Evolutionary conservation across 1,140 invertebrate species (phyloP).

Genomic region (Papilio glaucus): DNA sequence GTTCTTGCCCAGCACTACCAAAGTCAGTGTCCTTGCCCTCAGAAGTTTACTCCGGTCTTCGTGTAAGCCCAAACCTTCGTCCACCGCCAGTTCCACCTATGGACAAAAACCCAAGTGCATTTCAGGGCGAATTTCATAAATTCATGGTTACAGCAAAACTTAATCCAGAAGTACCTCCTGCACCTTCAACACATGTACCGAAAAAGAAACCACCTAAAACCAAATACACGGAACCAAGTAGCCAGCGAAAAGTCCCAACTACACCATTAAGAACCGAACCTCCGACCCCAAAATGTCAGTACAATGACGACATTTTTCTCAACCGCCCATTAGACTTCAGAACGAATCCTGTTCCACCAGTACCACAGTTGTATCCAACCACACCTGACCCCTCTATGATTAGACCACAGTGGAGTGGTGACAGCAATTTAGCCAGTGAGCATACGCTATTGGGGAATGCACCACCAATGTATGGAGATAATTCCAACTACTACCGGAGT

Average conservation of each 20-base stretch:
- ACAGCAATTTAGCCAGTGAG: conserved; percentile 48
- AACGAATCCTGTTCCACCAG: conserved; percentile 43
- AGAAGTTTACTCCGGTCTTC: conserved; percentile 49
- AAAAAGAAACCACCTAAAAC: conserved; percentile 35
- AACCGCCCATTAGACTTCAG: conserved; percentile 68
- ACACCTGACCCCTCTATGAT: conserved; percentile 6
- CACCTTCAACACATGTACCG: conserved; percentile 6
- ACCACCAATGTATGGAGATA: conserved; percentile 52
- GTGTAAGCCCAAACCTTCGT: conserved; percentile 48
- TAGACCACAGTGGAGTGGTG: conserved; percentile 46
- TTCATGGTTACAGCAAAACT: conserved; percentile 57
- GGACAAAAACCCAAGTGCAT: conserved; percentile 69
- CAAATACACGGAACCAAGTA: conserved; percentile 10
- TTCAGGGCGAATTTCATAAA: conserved; percentile 72
- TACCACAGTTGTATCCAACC: neutral
- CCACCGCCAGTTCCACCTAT: conserved; percentile 58
- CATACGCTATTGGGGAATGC: conserved; percentile 47
- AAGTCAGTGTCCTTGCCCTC: conserved; percentile 35
- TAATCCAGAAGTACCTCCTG: neutral
- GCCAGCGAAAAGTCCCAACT: conserved; percentile 34
- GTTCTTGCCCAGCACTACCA: conserved; percentile 7
- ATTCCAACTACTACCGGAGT: conserved; percentile 62
- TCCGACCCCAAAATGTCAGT: conserved; percentile 65
- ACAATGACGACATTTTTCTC: conserved; percentile 73
- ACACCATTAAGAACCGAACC: conserved; percentile 40